These are phyloP conservation scores for Sandelia bainsii DNA, from an alignment of 2,797 vertebrate species.

Conservation along the genomic window DNA sequence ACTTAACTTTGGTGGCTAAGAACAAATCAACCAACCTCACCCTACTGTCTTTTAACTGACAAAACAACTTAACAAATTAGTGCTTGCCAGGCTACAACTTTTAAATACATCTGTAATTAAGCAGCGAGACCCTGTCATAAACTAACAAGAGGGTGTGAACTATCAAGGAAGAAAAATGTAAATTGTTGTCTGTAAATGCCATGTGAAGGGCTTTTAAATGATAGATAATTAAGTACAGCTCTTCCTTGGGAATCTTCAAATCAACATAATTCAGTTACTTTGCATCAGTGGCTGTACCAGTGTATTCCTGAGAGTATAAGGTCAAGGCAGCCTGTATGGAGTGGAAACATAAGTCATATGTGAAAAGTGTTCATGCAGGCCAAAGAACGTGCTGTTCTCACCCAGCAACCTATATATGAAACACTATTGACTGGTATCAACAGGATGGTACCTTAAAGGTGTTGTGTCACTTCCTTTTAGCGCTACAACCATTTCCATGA, in stretches of 20 bases:
- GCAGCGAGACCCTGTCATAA: conserved; percentile 46
- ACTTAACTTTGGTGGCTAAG: conserved; percentile 54
- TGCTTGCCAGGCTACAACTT: conserved; percentile 45
- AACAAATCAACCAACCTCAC: conserved; percentile 63
- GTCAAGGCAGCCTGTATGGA: not conserved
- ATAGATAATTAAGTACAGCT: conserved; percentile 55
- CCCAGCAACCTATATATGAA: conserved; percentile 15
- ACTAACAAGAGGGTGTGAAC: conserved; percentile 56
- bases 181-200: conserved; percentile 30
- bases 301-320: conserved; percentile 2
- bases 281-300: conserved; percentile 13
- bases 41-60: conserved; percentile 49
- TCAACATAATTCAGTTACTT: conserved; percentile 32
- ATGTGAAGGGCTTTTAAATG: conserved; percentile 56
- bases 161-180: conserved; percentile 49
- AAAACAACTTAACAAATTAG: conserved; percentile 67
- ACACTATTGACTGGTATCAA: conserved; percentile 1
- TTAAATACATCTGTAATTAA: conserved; percentile 72
- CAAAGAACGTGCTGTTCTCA: conserved; percentile 22
- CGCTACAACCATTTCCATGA: conserved; percentile 55
- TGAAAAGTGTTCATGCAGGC: conserved; percentile 15
- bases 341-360: conserved; percentile 19
- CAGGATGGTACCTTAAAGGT: conserved; percentile 28
- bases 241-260: conserved; percentile 35
- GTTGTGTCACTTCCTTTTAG: conserved; percentile 43